Conservation (phyloP, 2,888 invertebrate genomes). For the Chloroclysta siterata region DNA sequence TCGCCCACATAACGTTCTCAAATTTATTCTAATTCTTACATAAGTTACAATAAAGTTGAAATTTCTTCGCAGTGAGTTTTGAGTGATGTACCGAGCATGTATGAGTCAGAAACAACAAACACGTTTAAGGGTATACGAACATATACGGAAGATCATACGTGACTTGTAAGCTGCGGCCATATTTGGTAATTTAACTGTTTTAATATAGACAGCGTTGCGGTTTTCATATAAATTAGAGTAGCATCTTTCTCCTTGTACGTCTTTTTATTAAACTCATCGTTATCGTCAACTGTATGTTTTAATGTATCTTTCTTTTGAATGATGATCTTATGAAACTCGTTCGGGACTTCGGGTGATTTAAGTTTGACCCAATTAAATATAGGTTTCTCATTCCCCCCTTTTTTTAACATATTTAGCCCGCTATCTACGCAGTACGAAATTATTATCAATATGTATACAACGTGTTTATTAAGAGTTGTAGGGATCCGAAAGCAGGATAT, state of each 20-base stretch:
- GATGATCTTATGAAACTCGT: no score
- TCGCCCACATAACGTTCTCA: conserved; percentile 59
- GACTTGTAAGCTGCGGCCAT: conserved; percentile 59
- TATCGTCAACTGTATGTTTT: no score
- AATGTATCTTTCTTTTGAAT: no score
- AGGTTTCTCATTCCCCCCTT: no score
- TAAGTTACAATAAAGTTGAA: conserved; percentile 50
- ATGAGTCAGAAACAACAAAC: conserved; percentile 64
- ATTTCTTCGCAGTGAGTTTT: conserved; percentile 37
- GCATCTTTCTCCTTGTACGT: not conserved
- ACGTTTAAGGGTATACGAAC: conserved; percentile 59
- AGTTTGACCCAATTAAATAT: no score
- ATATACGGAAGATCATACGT: conserved; percentile 57
- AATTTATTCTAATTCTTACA: conserved; percentile 40
- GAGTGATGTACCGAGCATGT: conserved; percentile 38
- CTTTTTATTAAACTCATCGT: no score
- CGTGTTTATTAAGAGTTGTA: no score
- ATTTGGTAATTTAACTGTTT: conserved; percentile 65
- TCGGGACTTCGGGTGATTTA: no score
- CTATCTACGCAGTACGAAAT: no score
- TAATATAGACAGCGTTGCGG: conserved; percentile 51
- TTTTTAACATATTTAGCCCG: no score
- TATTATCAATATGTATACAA: no score
- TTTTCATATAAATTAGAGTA: conserved; percentile 22
- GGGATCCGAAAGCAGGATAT: no score